Base-by-base conservation (phyloP, 2,797 vertebrate species). In the Ataeniobius toweri region DNA sequence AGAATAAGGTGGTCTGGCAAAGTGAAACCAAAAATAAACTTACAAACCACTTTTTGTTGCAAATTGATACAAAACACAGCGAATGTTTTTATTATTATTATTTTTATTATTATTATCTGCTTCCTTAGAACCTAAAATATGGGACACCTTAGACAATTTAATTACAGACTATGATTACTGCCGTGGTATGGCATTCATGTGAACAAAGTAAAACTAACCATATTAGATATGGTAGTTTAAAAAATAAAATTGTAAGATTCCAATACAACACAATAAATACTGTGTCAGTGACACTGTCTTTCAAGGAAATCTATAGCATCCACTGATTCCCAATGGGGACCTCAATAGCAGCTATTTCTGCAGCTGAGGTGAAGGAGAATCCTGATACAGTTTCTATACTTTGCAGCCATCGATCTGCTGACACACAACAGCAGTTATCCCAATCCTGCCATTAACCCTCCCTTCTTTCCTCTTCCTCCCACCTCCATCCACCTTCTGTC, bases 341-440 rank as follows among this genome's bases (percentile, higher is more conserved):
- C 79, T 80, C 75, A 9, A 51, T 51, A 71, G 78, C 56, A 61
- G 83, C 81, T 89, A 80, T 86, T 89, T 73, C 75, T 88, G 85
- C 55, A 44, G 26, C 85, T 36, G 83, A 81, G 84, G 80, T 89
- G 81, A 86, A 87, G 90, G 89, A 89, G 88, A 84, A 63, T 89
- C 87, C 88, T 67, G 78, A 90, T 89, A 78, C 71, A 78, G 83
- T 81, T 91, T 41, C 91, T 85, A 87, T 85, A 84, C 79, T 90
- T 79, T 82, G 90, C 87, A 78, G 83, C 84, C 84, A 94, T 94
- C 80, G 89, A 93, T 91, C 85, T 80, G 81, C 83, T 83, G 90
- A 91, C 85, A 92, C 48, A 73, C 89, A 85, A 88, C 85, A 85
- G 89, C 83, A 36, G 3, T 91, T 87, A 85, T 90, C 84, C 87